A percentile compares a stretch with the other conserved stretches of the same genome.
These are phyloP conservation scores for Melanerpes formicivorus DNA, from an alignment of 2,113 vertebrate genomes.

Conservation along the genomic window DNA sequence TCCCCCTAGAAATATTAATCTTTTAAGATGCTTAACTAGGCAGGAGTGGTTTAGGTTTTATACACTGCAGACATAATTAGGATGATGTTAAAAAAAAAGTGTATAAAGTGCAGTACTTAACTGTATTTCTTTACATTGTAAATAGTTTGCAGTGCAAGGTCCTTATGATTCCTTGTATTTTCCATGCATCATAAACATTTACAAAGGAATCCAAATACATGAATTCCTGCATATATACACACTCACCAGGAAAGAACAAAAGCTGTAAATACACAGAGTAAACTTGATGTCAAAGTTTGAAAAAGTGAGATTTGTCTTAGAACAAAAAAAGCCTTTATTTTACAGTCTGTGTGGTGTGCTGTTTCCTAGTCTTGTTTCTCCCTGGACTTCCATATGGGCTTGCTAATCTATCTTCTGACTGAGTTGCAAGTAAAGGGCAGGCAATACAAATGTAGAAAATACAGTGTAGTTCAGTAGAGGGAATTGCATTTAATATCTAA, in stretches of 20 bases:
- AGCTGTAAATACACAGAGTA: background rate
- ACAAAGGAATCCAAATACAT: background rate
- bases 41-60: background rate
- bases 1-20: background rate
- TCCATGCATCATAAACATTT: background rate
- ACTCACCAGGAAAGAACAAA: background rate
- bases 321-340: background rate
- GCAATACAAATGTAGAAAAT: background rate
- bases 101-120: background rate
- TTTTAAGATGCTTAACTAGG: background rate
- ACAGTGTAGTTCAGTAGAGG: background rate
- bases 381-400: background rate
- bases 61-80: background rate
- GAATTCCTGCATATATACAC: background rate
- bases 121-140: background rate
- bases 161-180: background rate
- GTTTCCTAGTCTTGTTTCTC: background rate
- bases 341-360: background rate
- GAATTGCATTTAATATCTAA: background rate
- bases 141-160: background rate
- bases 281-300: background rate
- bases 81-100: background rate
- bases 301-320: background rate
- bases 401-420: background rate
- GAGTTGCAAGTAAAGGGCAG: conserved; percentile 6